Base-by-base conservation (phyloP, 64 coral and sea anemone species). In the Dendrophyllia cribrosa region DNA sequence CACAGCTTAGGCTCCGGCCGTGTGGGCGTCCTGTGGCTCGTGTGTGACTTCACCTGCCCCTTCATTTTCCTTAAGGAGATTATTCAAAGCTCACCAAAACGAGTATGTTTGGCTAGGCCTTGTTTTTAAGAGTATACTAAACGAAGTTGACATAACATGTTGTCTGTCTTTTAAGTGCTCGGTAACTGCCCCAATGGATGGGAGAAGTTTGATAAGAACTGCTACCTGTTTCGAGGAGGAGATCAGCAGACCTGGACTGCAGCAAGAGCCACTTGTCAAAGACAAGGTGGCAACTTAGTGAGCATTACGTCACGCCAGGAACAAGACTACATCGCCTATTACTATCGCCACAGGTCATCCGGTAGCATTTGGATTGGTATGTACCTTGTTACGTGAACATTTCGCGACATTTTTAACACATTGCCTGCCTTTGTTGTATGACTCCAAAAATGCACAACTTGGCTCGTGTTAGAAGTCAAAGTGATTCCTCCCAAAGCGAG, bases 281-380 rank as follows among this genome's bases (percentile, higher is more conserved):
- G 88, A 6, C 72, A 88, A 62, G 94, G 94, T 0, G 94, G 94
- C 6, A 83, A 98, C n/a, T 75, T 98, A 49, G 76, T 96, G 6
- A 98, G 97, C 83, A 88, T 98, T 46, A 84, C 62, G 10, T 93
- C 75, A 69, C 43, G 69, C 0, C 87, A 93, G 44, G 93, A 96
- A 43, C 92, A 93, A 62, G 94, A 98, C 83, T 98, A 91, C 59
- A 83, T 96, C 21, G 70, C 83, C 3, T 93, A 88, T 51, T 88
- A 93, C 76, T 96, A 84, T 26, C 84, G 51, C 13, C 4, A 64
- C 19, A 92, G 77, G 23, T 47, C 46, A 20, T 58, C 49, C 23
- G 62, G 73, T 61, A 46, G 55, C 8, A 77, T 98, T 10, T 98
- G 97, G 97, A 93, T 78, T 45, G 97, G 97, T 98, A 83, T 90